A percentile compares a stretch with the other conserved stretches of the same genome.
phyloP scores from a whole-genome alignment of 2,113 vertebrate species.

The Cathartes aura region DNA sequence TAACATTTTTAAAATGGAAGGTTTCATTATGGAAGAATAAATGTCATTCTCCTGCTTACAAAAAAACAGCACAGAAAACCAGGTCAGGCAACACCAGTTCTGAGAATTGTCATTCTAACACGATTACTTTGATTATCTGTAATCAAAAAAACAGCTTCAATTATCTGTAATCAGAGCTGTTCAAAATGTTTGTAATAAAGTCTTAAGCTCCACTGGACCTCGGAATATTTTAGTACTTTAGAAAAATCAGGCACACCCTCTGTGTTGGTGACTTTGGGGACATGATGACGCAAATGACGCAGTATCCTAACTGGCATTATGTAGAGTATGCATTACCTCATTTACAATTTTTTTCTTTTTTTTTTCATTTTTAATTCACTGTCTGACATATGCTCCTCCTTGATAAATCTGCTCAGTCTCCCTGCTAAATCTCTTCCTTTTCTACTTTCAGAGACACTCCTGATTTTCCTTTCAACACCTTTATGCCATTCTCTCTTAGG shows the following conservation, averaged over 20 bases:
- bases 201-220: background rate
- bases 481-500: background rate
- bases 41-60: background rate
- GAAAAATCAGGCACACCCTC: background rate
- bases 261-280: background rate
- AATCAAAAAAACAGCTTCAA: background rate
- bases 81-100: background rate
- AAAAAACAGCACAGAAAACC: background rate
- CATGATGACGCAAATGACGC: background rate
- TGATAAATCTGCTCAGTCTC: background rate
- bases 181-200: conserved; percentile 19
- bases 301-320: background rate
- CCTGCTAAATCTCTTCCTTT: background rate
- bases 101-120: background rate
- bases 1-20: background rate
- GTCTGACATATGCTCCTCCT: background rate
- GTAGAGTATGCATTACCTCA: background rate
- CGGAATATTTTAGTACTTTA: background rate
- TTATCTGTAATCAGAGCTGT: conserved; percentile 40
- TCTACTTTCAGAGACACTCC: background rate
- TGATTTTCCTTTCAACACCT: background rate
- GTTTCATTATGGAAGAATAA: background rate
- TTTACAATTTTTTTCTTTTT: background rate
- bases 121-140: background rate
- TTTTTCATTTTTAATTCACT: background rate